Evolutionary conservation across 2,113 vertebrate genomes (phyloP).

Genomic region (Pithys albifrons): DNA sequence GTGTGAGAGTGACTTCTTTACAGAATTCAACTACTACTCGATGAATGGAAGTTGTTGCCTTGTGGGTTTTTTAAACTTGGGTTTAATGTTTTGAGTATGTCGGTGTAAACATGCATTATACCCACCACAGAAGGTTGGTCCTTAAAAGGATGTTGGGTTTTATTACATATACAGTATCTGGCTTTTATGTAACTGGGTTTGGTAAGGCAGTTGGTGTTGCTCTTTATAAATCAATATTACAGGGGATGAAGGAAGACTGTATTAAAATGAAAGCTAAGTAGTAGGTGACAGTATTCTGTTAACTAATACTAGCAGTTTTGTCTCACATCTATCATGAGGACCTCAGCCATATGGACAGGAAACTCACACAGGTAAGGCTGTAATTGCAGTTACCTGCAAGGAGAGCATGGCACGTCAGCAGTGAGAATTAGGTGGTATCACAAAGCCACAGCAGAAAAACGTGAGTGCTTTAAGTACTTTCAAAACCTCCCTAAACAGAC

Average conservation of each 20-base stretch:
- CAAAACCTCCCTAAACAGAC: neutral
- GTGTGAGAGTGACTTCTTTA: neutral
- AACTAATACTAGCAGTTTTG: neutral
- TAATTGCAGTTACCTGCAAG: neutral
- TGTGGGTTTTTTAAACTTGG: neutral
- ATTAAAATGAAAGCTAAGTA: neutral
- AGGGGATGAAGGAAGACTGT: neutral
- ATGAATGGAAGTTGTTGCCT: neutral
- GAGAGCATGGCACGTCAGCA: neutral
- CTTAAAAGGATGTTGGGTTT: neutral
- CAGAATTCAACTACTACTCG: neutral
- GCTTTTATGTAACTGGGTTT: neutral
- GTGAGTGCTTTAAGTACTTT: neutral
- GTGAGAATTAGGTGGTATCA: neutral
- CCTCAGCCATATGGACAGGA: fast-evolving
- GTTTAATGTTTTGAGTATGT: neutral
- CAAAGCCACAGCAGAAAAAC: neutral
- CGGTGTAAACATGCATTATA: neutral
- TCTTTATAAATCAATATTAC: neutral
- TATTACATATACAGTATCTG: neutral
- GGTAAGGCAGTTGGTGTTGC: neutral
- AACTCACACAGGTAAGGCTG: neutral
- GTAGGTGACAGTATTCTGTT: neutral
- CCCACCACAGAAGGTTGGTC: neutral
- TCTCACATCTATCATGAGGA: neutral